Evolutionary conservation across 2,888 invertebrate species (phyloP).

Genomic region (Leptinotarsa peninsularis): DNA sequence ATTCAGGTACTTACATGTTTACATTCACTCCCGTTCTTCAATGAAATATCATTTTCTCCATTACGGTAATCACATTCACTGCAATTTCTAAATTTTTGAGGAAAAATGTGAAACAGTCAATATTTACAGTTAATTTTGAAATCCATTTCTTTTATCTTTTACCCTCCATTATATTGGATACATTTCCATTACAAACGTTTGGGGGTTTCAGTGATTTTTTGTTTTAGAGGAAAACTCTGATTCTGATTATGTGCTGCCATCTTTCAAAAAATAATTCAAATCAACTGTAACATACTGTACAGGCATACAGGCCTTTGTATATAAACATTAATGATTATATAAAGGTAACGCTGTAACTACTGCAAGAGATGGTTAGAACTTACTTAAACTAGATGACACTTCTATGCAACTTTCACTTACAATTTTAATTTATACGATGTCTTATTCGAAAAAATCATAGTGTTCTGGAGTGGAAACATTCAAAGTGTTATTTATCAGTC

Average conservation of each 20-base stretch:
- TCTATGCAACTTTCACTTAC: too few species aligned
- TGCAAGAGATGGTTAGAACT: too few species aligned
- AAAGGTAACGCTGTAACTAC: too few species aligned
- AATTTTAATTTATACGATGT: too few species aligned
- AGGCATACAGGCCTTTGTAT: too few species aligned
- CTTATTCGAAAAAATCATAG: too few species aligned
- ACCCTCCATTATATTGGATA: not conserved
- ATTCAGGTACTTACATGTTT: conserved; percentile 4
- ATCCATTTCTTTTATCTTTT: conserved; percentile 1
- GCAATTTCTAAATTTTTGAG: not conserved
- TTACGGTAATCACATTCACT: not conserved
- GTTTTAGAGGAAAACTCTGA: not conserved
- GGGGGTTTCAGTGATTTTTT: conserved; percentile 2
- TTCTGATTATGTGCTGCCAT: conserved; percentile 1
- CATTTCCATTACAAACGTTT: not conserved
- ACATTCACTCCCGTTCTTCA: not conserved
- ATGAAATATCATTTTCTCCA: not conserved
- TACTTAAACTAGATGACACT: too few species aligned
- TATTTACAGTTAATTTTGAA: not conserved
- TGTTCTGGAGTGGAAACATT: too few species aligned
- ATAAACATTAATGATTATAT: too few species aligned
- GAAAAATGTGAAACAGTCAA: not conserved
- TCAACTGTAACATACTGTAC: too few species aligned
- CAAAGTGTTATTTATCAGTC: too few species aligned
- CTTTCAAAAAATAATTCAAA: not conserved